Percentiles rank a stretch among this genome's conserved stretches.
Evolutionary conservation across 2,888 invertebrate genomes (phyloP).

Genomic region (Taphrorychus bicolor): DNA sequence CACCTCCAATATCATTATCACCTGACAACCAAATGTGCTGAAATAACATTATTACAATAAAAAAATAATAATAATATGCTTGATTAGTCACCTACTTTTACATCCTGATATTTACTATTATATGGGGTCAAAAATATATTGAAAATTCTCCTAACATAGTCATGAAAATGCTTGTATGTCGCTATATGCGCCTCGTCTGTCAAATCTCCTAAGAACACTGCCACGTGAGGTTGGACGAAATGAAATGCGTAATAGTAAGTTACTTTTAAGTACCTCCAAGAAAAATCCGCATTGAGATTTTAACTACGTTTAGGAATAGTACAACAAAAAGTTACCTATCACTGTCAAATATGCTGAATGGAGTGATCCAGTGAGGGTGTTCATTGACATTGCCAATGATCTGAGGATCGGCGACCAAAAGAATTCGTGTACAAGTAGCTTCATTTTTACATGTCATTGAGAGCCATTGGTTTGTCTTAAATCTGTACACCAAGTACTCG

Average conservation of each 20-base stretch:
- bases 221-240: constrained; percentile 79
- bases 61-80: no score
- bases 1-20: constrained; percentile 98
- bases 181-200: constrained; percentile 93
- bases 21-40: constrained; percentile 89
- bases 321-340: constrained; percentile 89
- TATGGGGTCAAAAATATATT: constrained; percentile 65
- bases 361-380: constrained; percentile 68
- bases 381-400: constrained; percentile 84
- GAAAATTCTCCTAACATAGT: constrained; percentile 77
- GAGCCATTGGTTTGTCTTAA: constrained; percentile 53
- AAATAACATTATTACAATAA: no score
- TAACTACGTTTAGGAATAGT: neutral
- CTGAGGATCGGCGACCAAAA: constrained; percentile 87
- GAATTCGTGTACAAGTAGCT: constrained; percentile 54
- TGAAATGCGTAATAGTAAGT: constrained; percentile 77
- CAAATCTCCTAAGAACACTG: constrained; percentile 92
- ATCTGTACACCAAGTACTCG: constrained; percentile 53
- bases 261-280: constrained; percentile 77
- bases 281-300: no score
- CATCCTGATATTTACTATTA: constrained; percentile 49
- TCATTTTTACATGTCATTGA: constrained; percentile 51
- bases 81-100: constrained; percentile 52
- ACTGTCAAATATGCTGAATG: constrained; percentile 83
- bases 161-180: constrained; percentile 70